Evolutionary conservation across 2,888 invertebrate genomes (phyloP), one percentile per base, ranked within the genome.

Genomic region (Caenorhabditis sp.): DNA sequence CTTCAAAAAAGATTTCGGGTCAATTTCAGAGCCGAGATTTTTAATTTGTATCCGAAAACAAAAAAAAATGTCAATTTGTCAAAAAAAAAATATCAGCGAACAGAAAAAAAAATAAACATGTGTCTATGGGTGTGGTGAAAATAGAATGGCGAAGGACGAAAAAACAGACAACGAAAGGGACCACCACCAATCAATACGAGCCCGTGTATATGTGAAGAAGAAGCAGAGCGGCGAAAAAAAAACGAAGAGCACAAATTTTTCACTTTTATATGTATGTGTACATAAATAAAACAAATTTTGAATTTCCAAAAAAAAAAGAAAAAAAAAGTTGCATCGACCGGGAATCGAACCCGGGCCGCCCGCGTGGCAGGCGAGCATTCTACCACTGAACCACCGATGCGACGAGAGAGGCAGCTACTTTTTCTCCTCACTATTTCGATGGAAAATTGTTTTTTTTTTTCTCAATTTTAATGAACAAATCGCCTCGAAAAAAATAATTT

Each of bases 331-430:
- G 83, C 82, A 77, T 80, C 80, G 83, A 75, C 83, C 83, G 83
- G 82, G 84, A 84, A 85, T 85, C 84, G 84, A 84, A 85, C 82
- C 82, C 84, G 80, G 84, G 81, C 75, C 84, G 83, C 81, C 83
- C 83, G 84, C 84, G 84, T 84, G 84, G 84, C 84, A 84, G 84
- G 84, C 84, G 84, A 84, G 84, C 84, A 84, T 84, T 83, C 84
- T 85, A 82, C 85, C 85, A 82, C 82, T 85, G 82, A 84, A 86
- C 83, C 84, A 86, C 81, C 79, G 76, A 79, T 77, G 80, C 80
- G 38, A n/a, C n/a, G n/a, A n/a, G n/a, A n/a, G n/a, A n/a, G n/a
- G n/a, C n/a, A n/a, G n/a, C n/a, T n/a, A 4, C 31, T 31, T 31
- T 31, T 31, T 31, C 10, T 10, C 5, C 31, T 31, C 5, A 31